Evolutionary conservation across 2,888 invertebrate species (phyloP).

Genomic region (Eurytoma californica): DNA sequence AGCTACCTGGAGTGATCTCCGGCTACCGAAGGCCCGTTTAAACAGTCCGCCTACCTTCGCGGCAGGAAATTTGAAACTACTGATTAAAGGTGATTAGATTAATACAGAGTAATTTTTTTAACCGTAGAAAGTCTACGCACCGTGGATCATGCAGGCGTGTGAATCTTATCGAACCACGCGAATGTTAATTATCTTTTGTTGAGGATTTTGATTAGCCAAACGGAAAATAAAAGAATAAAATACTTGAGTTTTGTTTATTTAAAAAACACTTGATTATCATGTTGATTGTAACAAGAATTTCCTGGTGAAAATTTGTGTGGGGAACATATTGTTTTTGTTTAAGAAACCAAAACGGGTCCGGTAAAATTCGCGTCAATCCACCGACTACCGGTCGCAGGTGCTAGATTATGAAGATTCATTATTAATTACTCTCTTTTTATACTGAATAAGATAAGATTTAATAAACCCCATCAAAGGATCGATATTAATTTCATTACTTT

Average conservation of each 20-base stretch:
- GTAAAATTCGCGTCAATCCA: slow-evolving; percentile 40
- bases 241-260: slow-evolving; percentile 48
- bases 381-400: slow-evolving; percentile 32
- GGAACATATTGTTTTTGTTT: slow-evolving; percentile 34
- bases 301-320: too few species aligned
- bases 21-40: slow-evolving; percentile 30
- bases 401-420: slow-evolving; percentile 45
- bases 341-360: slow-evolving; percentile 26
- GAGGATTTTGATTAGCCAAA: slow-evolving; percentile 28
- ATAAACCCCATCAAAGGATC: slow-evolving; percentile 47
- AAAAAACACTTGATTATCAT: too few species aligned
- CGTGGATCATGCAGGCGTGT: too few species aligned
- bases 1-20: slow-evolving; percentile 36
- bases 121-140: not conserved
- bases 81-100: slow-evolving; percentile 25
- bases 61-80: slow-evolving; percentile 22
- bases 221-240: slow-evolving; percentile 51
- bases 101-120: slow-evolving; percentile 27
- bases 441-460: slow-evolving; percentile 35
- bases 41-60: not conserved
- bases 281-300: too few species aligned
- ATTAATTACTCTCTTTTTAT: slow-evolving; percentile 31
- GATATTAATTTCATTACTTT: slow-evolving; percentile 21
- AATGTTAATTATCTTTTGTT: slow-evolving; percentile 9
- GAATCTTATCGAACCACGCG: not conserved